These are phyloP conservation scores for Drosophila bipectinata DNA, from an alignment of 1,140 invertebrate species.

Conservation along the genomic window DNA sequence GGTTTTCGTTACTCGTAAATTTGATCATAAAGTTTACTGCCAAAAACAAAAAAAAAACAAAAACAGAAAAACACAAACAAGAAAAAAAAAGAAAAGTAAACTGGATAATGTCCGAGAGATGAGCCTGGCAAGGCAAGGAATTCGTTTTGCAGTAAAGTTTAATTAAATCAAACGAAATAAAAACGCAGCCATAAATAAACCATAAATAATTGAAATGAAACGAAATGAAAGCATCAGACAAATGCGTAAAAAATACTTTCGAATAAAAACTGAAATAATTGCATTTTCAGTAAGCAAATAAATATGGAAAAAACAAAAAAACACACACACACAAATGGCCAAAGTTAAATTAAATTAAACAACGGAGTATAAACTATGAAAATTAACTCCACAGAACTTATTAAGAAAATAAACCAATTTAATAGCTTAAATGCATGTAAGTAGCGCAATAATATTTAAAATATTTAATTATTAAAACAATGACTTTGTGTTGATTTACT, in stretches of 20 bases:
- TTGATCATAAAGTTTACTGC: constrained; percentile 36
- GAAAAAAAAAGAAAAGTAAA: constrained; percentile 6
- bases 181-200: constrained; percentile 49
- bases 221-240: constrained; percentile 15
- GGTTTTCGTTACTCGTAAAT: constrained; percentile 34
- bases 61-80: neutral
- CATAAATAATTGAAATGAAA: constrained; percentile 42
- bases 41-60: constrained; percentile 4
- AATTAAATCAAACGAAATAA: constrained; percentile 56
- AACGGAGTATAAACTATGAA: constrained; percentile 18
- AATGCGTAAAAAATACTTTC: constrained; percentile 16
- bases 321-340: constrained; percentile 40
- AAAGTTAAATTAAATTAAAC: constrained; percentile 58
- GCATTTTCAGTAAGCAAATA: constrained; percentile 26
- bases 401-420: constrained; percentile 40
- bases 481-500: constrained; percentile 38
- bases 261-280: constrained; percentile 49
- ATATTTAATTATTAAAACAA: constrained; percentile 42
- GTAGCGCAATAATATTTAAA: constrained; percentile 61
- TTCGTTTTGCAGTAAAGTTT: constrained; percentile 45
- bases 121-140: constrained; percentile 10
- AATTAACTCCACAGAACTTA: constrained; percentile 23
- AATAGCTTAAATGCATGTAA: constrained; percentile 68
- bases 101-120: constrained; percentile 6
- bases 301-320: neutral